Evolutionary conservation across 2,113 vertebrate genomes (phyloP).

Genomic region (Phrynocephalus versicolor): DNA sequence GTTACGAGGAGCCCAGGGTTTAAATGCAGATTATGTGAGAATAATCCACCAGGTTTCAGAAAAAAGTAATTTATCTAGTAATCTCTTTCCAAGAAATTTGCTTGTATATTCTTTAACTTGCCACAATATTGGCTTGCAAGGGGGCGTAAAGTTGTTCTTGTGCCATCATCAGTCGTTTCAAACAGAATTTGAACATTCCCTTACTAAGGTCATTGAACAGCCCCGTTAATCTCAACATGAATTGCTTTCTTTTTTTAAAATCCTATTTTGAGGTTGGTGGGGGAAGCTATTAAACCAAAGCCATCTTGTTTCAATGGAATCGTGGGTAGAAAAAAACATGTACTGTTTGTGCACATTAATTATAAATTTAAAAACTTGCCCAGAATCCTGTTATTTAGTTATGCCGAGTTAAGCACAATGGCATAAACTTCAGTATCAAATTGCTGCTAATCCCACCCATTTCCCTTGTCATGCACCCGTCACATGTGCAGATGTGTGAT

Average conservation of each 20-base stretch:
- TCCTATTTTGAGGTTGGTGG: not conserved
- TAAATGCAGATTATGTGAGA: slow-evolving; percentile 1
- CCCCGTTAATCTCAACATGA: not conserved
- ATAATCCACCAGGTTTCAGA: not conserved
- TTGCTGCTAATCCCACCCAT: no score
- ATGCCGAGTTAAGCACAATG: no score
- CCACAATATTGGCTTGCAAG: no score
- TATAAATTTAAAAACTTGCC: not conserved
- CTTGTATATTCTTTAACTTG: not conserved
- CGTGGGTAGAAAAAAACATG: not conserved
- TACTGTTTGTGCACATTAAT: not conserved
- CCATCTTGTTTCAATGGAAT: not conserved
- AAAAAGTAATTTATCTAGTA: not conserved
- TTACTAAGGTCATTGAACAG: not conserved
- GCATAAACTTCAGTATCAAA: no score
- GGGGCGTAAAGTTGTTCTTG: no score
- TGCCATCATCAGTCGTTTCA: not conserved
- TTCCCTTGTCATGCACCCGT: no score
- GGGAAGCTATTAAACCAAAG: not conserved
- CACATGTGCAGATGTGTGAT: no score
- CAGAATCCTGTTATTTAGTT: no score
- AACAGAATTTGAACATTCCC: not conserved
- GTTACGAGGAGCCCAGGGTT: not conserved
- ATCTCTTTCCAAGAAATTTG: not conserved
- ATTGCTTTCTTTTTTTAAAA: not conserved